Conservation (phyloP, 2,888 invertebrate species). For the Malthinus flaveolus region DNA sequence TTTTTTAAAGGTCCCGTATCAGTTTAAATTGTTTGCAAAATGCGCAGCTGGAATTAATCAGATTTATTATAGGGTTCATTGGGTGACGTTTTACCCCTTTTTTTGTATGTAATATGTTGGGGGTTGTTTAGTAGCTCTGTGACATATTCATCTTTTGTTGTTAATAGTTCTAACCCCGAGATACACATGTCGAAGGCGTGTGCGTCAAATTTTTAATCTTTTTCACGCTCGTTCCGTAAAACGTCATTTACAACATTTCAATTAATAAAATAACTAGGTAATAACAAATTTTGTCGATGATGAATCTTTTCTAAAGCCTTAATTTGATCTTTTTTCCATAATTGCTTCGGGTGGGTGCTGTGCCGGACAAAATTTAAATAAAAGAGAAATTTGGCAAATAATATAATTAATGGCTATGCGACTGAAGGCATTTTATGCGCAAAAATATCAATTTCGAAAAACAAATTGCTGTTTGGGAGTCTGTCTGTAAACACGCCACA, state of each 20-base stretch:
- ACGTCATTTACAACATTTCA: neutral
- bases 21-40: constrained; percentile 51
- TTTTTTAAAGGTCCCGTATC: constrained; percentile 41
- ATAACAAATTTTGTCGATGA: neutral
- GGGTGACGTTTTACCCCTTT: constrained; percentile 35
- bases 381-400: too few relatives aligned
- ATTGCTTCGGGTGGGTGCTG: too few relatives aligned
- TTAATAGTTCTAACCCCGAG: constrained; percentile 43
- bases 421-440: too few relatives aligned
- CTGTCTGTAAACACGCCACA: too few relatives aligned
- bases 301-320: neutral
- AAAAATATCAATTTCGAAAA: too few relatives aligned
- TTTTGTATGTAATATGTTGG: constrained; percentile 37
- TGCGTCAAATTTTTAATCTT: constrained; percentile 30
- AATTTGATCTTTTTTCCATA: too few relatives aligned
- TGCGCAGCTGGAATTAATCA: constrained; percentile 55
- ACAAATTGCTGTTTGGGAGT: too few relatives aligned
- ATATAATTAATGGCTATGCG: too few relatives aligned
- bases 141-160: constrained; percentile 48
- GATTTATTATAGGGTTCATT: constrained; percentile 50
- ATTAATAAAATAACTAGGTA: too few relatives aligned
- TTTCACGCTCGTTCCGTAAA: constrained; percentile 14
- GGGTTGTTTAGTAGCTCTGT: constrained; percentile 41
- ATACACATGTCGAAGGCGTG: constrained; percentile 52
- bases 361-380: too few relatives aligned